Conservation (phyloP, 1,140 invertebrate species). For the Zeugodacus cucurbitae region DNA sequence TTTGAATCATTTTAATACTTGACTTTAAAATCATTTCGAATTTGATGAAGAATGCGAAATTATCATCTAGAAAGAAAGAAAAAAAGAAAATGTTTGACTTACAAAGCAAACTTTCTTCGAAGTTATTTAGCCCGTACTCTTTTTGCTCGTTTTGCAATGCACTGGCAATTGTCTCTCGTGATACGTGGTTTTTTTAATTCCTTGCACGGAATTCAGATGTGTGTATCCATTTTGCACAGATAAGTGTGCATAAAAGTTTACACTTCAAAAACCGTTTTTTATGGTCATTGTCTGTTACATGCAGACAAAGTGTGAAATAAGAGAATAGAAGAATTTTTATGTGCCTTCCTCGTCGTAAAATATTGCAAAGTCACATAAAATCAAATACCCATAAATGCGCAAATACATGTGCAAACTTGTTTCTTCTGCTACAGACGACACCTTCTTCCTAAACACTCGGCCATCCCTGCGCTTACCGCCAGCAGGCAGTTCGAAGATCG, state of each 20-base stretch:
- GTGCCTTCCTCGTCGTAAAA: constrained; percentile 8
- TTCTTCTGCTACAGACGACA: neutral
- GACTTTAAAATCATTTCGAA: no score
- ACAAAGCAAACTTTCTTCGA: no score
- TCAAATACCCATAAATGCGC: constrained; percentile 20
- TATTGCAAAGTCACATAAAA: constrained; percentile 29
- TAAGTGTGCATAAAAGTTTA: neutral
- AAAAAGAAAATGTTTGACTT: no score
- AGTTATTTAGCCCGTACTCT: no score
- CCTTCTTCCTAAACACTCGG: neutral
- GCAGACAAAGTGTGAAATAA: neutral
- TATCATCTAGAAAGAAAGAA: no score
- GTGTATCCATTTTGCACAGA: neutral
- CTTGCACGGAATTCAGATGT: neutral
- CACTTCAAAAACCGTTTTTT: neutral
- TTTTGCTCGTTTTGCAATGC: no score
- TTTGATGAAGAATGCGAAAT: no score
- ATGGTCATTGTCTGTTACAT: neutral
- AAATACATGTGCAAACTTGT: constrained; percentile 1
- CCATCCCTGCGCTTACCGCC: neutral
- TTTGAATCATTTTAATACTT: no score
- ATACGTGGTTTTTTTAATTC: no score
- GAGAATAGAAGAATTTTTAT: neutral
- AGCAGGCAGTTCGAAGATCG: neutral
- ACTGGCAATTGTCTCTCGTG: no score